Conservation (phyloP, 2,888 invertebrate species). For the Nycteola revayana region DNA sequence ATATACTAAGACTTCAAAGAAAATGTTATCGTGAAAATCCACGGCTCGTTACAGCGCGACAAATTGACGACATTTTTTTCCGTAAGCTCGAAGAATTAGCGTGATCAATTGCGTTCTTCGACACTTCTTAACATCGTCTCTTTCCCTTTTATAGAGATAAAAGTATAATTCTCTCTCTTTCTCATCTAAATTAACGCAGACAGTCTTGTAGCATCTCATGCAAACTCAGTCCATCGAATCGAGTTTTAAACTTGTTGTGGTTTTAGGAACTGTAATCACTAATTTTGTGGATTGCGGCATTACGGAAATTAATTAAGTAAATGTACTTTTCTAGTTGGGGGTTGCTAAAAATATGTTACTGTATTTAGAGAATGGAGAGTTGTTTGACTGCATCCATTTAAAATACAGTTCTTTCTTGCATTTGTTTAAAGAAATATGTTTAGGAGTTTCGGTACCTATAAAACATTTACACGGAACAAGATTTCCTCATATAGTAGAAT, state of each 20-base stretch:
- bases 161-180: constrained; percentile 22
- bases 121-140: constrained; percentile 54
- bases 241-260: constrained; percentile 11
- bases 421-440: too few relatives aligned
- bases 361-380: too few relatives aligned
- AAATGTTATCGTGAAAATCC: constrained; percentile 48
- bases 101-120: constrained; percentile 75
- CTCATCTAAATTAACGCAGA: constrained; percentile 22
- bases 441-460: too few relatives aligned
- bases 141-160: constrained; percentile 28
- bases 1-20: constrained; percentile 28
- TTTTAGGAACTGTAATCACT: constrained; percentile 11
- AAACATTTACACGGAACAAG: too few relatives aligned
- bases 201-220: constrained; percentile 8
- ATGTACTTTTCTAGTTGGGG: too few relatives aligned
- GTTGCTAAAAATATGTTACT: too few relatives aligned
- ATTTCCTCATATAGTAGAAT: too few relatives aligned
- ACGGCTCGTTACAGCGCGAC: constrained; percentile 68
- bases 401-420: too few relatives aligned
- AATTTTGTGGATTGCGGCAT: constrained; percentile 8
- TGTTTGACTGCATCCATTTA: too few relatives aligned
- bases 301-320: constrained; percentile 2
- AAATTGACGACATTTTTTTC: constrained; percentile 72
- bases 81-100: constrained; percentile 67
- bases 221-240: constrained; percentile 13